phyloP scores from a whole-genome alignment of 2,888 invertebrate species.

The Lithophane ornitopus region DNA sequence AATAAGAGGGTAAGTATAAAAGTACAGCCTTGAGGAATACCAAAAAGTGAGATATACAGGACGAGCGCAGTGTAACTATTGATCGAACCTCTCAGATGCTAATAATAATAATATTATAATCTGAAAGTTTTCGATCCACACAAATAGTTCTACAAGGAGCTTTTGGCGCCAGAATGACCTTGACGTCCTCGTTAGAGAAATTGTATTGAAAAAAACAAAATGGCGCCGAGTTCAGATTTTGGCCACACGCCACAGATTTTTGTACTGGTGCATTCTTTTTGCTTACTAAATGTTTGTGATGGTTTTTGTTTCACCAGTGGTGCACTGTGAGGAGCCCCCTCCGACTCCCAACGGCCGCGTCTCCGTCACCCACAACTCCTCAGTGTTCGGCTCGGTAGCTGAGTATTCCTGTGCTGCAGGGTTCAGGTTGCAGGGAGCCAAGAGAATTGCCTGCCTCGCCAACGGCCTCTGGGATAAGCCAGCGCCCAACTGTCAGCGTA shows the following conservation, averaged over 20 bases:
- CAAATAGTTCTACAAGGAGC: no score
- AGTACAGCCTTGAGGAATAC: background rate
- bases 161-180: background rate
- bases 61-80: slow-evolving; percentile 1
- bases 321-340: slow-evolving; percentile 93
- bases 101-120: no score
- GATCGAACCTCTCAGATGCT: background rate
- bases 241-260: no score
- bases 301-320: slow-evolving; percentile 84
- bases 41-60: background rate
- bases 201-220: background rate
- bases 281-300: background rate
- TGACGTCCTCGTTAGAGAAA: background rate
- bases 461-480: slow-evolving; percentile 95
- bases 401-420: slow-evolving; percentile 94
- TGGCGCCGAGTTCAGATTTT: background rate
- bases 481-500: slow-evolving; percentile 94
- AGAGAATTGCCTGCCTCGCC: slow-evolving; percentile 92
- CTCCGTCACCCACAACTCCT: slow-evolving; percentile 90
- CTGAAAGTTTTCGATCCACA: background rate
- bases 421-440: slow-evolving; percentile 92
- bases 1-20: no score
- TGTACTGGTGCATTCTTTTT: background rate
- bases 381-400: slow-evolving; percentile 93
- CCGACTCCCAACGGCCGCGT: slow-evolving; percentile 92